phyloP scores from a whole-genome alignment of 2,797 vertebrate species.

The Coranthus polyacanthus region DNA sequence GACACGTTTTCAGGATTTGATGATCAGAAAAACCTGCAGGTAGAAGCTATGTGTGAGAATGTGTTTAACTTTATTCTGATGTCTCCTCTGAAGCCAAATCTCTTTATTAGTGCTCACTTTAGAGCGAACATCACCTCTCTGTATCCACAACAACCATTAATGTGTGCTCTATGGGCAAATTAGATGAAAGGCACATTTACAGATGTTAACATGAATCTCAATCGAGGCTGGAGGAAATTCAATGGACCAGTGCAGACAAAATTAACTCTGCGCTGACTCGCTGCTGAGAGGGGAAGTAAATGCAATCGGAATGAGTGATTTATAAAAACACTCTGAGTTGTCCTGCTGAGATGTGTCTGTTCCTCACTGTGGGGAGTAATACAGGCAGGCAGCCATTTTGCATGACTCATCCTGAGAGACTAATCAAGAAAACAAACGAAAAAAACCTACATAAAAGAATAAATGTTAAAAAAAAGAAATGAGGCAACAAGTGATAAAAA shows the following conservation, averaged over 20 bases:
- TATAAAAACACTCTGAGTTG: slow-evolving; percentile 13
- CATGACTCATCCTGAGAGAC: slow-evolving; percentile 6
- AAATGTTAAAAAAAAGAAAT: slow-evolving; percentile 12
- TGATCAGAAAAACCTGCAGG: slow-evolving; percentile 6
- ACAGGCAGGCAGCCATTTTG: background rate
- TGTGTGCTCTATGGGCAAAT: slow-evolving; percentile 16
- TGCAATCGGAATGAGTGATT: slow-evolving; percentile 18
- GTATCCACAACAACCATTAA: slow-evolving; percentile 47
- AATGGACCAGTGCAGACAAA: background rate
- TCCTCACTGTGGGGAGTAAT: background rate
- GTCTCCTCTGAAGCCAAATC: slow-evolving; percentile 26
- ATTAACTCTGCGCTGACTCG: background rate
- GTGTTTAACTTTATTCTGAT: background rate
- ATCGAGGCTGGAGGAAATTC: slow-evolving; percentile 5
- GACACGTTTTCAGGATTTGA: slow-evolving; percentile 19
- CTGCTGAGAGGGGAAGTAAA: slow-evolving; percentile 16
- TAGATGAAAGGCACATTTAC: slow-evolving; percentile 27
- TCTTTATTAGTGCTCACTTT: slow-evolving; percentile 31
- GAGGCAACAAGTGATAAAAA: background rate
- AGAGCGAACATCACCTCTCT: slow-evolving; percentile 18
- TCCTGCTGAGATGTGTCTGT: slow-evolving; percentile 1
- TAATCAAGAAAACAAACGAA: background rate
- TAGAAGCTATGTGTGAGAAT: background rate
- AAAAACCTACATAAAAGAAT: background rate
- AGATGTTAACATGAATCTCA: slow-evolving; percentile 27